Base-by-base conservation (phyloP, 30 jellyfish, hydroid and myxozoan genomes). In the Morbakka virulenta region DNA sequence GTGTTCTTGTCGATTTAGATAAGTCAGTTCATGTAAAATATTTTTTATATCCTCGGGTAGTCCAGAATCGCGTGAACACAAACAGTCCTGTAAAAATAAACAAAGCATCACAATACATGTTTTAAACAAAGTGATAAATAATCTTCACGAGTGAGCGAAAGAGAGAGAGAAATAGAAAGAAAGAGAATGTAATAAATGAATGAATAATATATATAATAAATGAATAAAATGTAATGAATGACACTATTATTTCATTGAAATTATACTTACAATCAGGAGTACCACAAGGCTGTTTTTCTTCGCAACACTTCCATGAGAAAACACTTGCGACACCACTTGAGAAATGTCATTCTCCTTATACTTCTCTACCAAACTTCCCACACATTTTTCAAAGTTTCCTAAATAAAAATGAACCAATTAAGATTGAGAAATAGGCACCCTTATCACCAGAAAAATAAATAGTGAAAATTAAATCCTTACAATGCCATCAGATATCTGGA, bases 331-430 rank as follows among this genome's bases (percentile, higher is more conserved):
- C 4, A 92, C 87, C 23, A 92, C 80, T 14, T 64, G 24, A 0
- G 79, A 50, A 28, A 87, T 79, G 64, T 70, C 86, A 30, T 71
- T 88, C 41, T 82, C 94, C 28, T 80, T 80, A 21, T 35, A 52
- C 22, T 68, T 69, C 2, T 93, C 70, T 72, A 92, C 63, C 94
- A 92, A 75, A 28, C 76, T 76, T 4, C 95, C 69, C 24, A 92
- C 89, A 35, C 96, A 92, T 66, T 86, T 85, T 50, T 92, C 99
- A 32, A 87, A 92, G 76, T 92, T 92, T 12, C 99, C 99, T 92
- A 52, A 11, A 73, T 48, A 25, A 1, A 1, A 61, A 1, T 27
- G 74, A 31, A 21, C n/a, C n/a, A n/a, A n/a, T n/a, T n/a, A n/a
- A n/a, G n/a, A n/a, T n/a, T n/a, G n/a, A n/a, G n/a, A n/a, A n/a